These are phyloP conservation scores for Numenius phaeopus DNA, from an alignment of 2,797 vertebrate genomes.

Conservation along the genomic window DNA sequence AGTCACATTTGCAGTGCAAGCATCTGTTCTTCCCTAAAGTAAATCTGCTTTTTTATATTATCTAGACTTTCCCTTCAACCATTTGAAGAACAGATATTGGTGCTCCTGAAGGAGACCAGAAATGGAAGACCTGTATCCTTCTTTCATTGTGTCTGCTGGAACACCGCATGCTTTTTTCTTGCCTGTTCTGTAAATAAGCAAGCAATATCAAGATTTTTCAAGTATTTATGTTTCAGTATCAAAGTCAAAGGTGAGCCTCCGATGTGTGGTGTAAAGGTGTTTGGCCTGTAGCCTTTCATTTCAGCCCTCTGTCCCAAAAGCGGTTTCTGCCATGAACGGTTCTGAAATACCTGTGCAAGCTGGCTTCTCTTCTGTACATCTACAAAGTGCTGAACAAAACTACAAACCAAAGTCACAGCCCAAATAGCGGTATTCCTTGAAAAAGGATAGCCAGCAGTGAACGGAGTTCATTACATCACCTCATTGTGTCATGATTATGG, in stretches of 20 bases:
- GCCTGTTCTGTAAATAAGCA: background rate
- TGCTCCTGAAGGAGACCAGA: background rate
- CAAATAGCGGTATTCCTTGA: background rate
- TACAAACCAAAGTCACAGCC: background rate
- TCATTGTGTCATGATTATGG: background rate
- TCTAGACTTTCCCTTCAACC: background rate
- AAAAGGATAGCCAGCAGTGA: background rate
- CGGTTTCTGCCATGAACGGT: background rate
- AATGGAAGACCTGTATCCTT: background rate
- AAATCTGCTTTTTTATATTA: background rate
- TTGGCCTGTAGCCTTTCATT: background rate
- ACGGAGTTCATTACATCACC: background rate
- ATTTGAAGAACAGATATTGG: background rate
- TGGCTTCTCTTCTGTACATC: background rate
- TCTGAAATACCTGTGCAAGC: background rate
- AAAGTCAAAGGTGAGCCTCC: background rate
- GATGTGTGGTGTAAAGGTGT: background rate
- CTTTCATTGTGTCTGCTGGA: background rate
- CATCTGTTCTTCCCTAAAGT: conserved; percentile 54
- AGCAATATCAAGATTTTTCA: background rate
- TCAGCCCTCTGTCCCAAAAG: background rate
- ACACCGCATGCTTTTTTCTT: background rate
- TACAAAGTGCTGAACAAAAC: background rate
- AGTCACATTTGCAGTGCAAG: conserved; percentile 55
- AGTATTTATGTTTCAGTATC: background rate